A percentile compares a stretch with the other conserved stretches of the same genome.
Conservation (phyloP, 2,797 vertebrate genomes). For the Pseudomugil gertrudae region DNA sequence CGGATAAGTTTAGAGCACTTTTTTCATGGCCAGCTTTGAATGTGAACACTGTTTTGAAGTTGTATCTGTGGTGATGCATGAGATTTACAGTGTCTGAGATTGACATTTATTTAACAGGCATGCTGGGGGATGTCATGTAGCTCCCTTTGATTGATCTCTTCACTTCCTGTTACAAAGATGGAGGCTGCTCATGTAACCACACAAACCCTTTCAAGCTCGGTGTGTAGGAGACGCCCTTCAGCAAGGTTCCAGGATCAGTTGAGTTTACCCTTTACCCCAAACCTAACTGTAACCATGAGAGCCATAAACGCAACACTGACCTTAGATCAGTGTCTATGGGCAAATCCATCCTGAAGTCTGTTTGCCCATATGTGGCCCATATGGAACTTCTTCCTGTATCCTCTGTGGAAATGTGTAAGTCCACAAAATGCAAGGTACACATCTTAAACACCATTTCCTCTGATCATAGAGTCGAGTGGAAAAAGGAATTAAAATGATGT, state of each 20-base stretch:
- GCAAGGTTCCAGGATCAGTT: conserved; percentile 70
- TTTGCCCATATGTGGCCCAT: conserved; percentile 78
- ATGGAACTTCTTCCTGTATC: conserved; percentile 70
- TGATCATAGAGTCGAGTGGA: conserved; percentile 30
- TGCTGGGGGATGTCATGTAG: conserved; percentile 75
- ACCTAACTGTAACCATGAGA: conserved; percentile 76
- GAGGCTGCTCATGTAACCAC: conserved; percentile 71
- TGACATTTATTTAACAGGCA: conserved; percentile 75
- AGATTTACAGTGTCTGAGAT: conserved; percentile 70
- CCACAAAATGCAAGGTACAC: conserved; percentile 56
- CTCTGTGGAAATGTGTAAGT: conserved; percentile 55
- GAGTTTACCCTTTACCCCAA: conserved; percentile 54
- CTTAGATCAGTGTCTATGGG: conserved; percentile 75
- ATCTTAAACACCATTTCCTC: conserved; percentile 47
- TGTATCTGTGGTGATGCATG: conserved; percentile 22
- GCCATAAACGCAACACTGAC: conserved; percentile 71
- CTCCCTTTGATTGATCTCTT: conserved; percentile 74
- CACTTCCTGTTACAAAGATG: conserved; percentile 79
- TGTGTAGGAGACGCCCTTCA: conserved; percentile 72
- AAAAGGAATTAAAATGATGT: neutral
- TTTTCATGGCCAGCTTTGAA: conserved; percentile 23
- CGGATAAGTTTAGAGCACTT: conserved; percentile 17
- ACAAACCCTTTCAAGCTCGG: conserved; percentile 70
- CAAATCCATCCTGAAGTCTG: conserved; percentile 61
- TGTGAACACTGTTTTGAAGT: conserved; percentile 38